These are phyloP conservation scores for Dynastes grantii DNA, from an alignment of 2,888 invertebrate species.

Conservation along the genomic window DNA sequence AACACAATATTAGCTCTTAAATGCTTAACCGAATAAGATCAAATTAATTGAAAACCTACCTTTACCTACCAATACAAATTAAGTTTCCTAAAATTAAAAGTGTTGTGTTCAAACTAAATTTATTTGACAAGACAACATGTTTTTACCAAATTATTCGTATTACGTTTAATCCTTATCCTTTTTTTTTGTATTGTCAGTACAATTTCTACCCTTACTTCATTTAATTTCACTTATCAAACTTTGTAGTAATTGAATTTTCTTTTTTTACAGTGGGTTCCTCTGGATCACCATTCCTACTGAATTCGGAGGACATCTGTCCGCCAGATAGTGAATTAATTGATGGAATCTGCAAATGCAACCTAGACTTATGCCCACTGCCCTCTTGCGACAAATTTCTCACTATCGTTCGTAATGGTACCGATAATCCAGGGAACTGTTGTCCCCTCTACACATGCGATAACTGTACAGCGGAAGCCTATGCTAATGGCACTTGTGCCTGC, in stretches of 20 bases:
- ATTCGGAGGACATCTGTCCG: constrained; percentile 58
- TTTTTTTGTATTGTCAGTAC: too few species aligned
- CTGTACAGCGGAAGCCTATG: constrained; percentile 61
- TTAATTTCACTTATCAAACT: background rate
- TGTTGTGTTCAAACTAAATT: too few species aligned
- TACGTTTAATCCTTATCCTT: too few species aligned
- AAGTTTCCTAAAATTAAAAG: too few species aligned
- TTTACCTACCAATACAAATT: too few species aligned
- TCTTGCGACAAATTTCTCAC: constrained; percentile 59
- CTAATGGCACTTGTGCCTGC: constrained; percentile 64
- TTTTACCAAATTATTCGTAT: too few species aligned
- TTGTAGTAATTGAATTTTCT: constrained; percentile 27
- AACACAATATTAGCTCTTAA: too few species aligned
- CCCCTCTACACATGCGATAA: constrained; percentile 64
- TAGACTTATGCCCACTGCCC: constrained; percentile 61
- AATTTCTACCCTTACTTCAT: too few species aligned
- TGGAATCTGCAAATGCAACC: constrained; percentile 63
- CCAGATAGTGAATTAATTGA: constrained; percentile 61
- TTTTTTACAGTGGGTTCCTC: constrained; percentile 60
- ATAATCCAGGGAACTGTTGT: constrained; percentile 64
- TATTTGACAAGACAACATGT: too few species aligned
- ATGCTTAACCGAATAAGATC: too few species aligned
- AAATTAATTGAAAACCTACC: too few species aligned
- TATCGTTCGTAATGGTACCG: constrained; percentile 59
- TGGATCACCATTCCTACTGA: constrained; percentile 60